Conservation (phyloP, 2,888 invertebrate species). For the Brenthis daphne region DNA sequence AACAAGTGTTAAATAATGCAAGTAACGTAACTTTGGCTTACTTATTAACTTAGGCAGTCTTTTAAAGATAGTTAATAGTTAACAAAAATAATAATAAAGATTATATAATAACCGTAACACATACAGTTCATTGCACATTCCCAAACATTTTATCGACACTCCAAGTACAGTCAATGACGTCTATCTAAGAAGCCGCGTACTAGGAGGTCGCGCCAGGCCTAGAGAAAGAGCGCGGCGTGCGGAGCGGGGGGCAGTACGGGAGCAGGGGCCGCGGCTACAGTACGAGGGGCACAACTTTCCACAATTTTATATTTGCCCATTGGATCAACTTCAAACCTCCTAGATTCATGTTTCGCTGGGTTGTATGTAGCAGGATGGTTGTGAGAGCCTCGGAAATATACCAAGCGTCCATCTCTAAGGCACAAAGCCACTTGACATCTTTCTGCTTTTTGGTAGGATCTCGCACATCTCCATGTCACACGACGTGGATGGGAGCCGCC, state of each 20-base stretch:
- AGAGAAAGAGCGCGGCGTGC: slow-evolving; percentile 70
- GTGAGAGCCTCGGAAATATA: slow-evolving; percentile 74
- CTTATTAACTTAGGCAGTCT: slow-evolving; percentile 35
- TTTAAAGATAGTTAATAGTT: slow-evolving; percentile 22
- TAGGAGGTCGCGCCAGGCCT: slow-evolving; percentile 82
- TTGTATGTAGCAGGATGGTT: slow-evolving; percentile 76
- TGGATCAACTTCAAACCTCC: slow-evolving; percentile 74
- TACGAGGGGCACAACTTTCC: slow-evolving; percentile 54
- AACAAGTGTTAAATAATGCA: slow-evolving; percentile 29
- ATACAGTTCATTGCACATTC: slow-evolving; percentile 4
- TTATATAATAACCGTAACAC: slow-evolving; percentile 7
- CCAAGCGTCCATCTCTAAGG: slow-evolving; percentile 73
- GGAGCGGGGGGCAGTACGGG: slow-evolving; percentile 62
- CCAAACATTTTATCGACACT: slow-evolving; percentile 59
- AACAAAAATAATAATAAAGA: slow-evolving; percentile 18
- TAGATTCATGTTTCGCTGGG: slow-evolving; percentile 72
- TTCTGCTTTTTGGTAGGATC: slow-evolving; percentile 77
- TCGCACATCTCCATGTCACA: slow-evolving; percentile 76
- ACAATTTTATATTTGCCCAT: slow-evolving; percentile 80
- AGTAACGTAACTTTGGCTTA: slow-evolving; percentile 29
- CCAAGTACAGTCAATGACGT: slow-evolving; percentile 65
- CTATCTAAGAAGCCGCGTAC: slow-evolving; percentile 71
- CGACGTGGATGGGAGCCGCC: slow-evolving; percentile 76
- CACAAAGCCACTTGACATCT: slow-evolving; percentile 77
- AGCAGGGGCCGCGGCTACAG: slow-evolving; percentile 49